Evolutionary conservation across 1,140 invertebrate species (phyloP), one percentile per base, ranked within the genome.

Genomic region (Musca vetustissima): DNA sequence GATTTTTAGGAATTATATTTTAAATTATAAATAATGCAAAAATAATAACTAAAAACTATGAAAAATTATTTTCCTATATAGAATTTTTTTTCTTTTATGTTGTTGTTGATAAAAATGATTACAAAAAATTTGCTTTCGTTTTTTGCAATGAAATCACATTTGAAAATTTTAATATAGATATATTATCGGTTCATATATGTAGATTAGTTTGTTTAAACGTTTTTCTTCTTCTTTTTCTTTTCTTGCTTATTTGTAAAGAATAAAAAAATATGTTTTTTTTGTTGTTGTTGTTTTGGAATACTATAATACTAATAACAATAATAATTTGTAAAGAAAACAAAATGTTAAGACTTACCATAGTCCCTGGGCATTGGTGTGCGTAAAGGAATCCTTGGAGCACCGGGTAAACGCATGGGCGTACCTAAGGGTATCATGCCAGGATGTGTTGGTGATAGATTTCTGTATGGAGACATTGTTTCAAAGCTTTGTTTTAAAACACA

Each of bases 311-410:
- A 28, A 22, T 25, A 64, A 28, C 28, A 28, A 28, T 28, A 28
- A n/a, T n/a, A n/a, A n/a, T n/a, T n/a, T n/a, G n/a, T n/a, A n/a
- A n/a, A n/a, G n/a, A n/a, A n/a, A n/a, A n/a, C n/a, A 55, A 67
- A 52, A 21, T 28, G 47, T 28, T 66, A 49, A 55, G 32, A 89
- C 92, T 93, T 89, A 94, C 92, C 92, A 86, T 94, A 94, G 83
- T 94, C 92, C 76, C 91, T 87, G 75, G 91, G 90, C 86, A 93
- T 91, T 72, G 91, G 89, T 82, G 90, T 89, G 81, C 91, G 87
- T 85, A 92, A 82, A 85, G 87, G 75, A 86, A 86, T 76, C 82
- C 86, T 82, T 87, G 89, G 81, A 87, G 90, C 74, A 88, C 87
- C 83, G 88, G 73, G 76, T 9, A 81, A 72, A 68, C 80, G 76